These are phyloP conservation scores for Onthophagus taurus DNA, from an alignment of 1,140 invertebrate species.

Conservation along the genomic window DNA sequence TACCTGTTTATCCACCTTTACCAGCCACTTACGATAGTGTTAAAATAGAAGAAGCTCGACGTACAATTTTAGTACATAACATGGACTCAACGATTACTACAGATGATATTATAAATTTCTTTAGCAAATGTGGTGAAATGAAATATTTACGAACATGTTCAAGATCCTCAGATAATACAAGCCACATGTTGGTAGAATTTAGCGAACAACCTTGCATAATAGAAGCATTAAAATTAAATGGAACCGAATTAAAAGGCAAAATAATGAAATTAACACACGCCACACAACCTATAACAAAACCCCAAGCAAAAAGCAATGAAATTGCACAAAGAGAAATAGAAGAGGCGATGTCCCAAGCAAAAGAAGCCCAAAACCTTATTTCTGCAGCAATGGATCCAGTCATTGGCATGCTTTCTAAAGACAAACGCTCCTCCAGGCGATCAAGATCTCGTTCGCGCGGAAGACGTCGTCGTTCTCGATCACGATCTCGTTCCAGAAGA, in stretches of 20 bases:
- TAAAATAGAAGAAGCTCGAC: conserved; percentile 92
- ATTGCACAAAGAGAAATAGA: conserved; percentile 92
- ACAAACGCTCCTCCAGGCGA: conserved; percentile 54
- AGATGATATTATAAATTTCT: conserved; percentile 75
- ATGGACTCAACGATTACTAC: conserved; percentile 56
- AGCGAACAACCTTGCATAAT: conserved; percentile 83
- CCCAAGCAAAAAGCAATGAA: conserved; percentile 89
- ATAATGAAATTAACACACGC: conserved; percentile 72
- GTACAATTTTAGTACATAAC: conserved; percentile 77
- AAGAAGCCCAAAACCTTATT: conserved; percentile 89
- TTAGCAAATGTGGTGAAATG: conserved; percentile 79
- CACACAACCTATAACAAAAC: conserved; percentile 82
- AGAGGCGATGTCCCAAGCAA: conserved; percentile 92
- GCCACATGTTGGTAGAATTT: conserved; percentile 88
- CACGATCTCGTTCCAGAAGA: conserved; percentile 40
- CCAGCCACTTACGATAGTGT: conserved; percentile 81
- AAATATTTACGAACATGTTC: conserved; percentile 92
- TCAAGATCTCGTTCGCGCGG: conserved; percentile 47
- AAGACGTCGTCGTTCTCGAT: conserved; percentile 43
- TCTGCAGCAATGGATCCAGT: conserved; percentile 87
- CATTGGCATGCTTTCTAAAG: conserved; percentile 73
- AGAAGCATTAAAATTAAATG: conserved; percentile 80
- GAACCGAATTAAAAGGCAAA: conserved; percentile 57
- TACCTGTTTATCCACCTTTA: conserved; percentile 87
- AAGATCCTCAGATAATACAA: conserved; percentile 61